phyloP scores from a whole-genome alignment of 2,797 vertebrate species.

The Ptychobarbus kaznakovi region DNA sequence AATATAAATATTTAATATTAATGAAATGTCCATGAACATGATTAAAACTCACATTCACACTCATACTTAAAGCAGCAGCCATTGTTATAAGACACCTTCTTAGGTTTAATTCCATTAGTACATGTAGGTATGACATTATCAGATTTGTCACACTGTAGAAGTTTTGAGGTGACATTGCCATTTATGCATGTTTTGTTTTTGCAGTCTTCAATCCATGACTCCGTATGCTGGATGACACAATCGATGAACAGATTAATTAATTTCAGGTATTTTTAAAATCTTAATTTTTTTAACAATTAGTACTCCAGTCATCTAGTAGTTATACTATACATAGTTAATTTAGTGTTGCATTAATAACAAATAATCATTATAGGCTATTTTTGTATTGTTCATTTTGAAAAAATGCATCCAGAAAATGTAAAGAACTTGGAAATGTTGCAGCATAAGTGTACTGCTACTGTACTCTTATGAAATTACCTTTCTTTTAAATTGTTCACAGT shows the following conservation, averaged over 20 bases:
- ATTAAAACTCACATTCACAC: constrained; percentile 85
- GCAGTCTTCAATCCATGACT: constrained; percentile 81
- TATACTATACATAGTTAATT: not conserved
- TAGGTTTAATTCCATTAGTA: constrained; percentile 74
- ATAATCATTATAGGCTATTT: too few relatives aligned
- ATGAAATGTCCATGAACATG: not conserved
- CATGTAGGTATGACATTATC: constrained; percentile 70
- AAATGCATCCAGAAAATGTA: not conserved
- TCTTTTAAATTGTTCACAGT: constrained; percentile 58
- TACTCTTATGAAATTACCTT: constrained; percentile 68
- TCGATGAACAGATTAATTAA: not conserved
- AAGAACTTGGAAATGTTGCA: not conserved
- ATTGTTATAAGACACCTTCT: constrained; percentile 71
- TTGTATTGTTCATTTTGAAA: not conserved
- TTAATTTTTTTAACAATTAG: not conserved
- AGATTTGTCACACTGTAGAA: constrained; percentile 64
- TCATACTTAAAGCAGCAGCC: constrained; percentile 86
- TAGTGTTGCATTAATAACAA: not conserved
- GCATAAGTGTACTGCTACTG: too few relatives aligned
- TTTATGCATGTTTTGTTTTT: constrained; percentile 75
- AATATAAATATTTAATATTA: not conserved
- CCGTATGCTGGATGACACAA: constrained; percentile 71
- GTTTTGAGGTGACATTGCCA: constrained; percentile 62
- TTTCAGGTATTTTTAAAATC: not conserved
- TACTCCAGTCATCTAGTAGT: not conserved